Evolutionary conservation across 2,888 invertebrate species (phyloP), one percentile per base, ranked within the genome.

Genomic region (Meiosimyza decipiens): DNA sequence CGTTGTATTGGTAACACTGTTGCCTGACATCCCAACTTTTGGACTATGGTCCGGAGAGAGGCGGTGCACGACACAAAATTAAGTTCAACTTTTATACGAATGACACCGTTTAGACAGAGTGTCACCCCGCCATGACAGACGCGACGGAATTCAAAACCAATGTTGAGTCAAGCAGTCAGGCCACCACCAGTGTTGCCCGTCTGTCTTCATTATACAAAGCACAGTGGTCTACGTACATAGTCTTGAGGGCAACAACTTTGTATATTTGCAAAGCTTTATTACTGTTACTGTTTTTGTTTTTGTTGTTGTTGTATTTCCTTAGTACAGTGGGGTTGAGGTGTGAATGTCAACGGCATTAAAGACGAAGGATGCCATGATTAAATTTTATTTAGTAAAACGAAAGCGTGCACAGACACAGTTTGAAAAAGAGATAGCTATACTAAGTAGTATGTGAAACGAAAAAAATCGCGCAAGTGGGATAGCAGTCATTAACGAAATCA

Each of bases 31-130:
- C 57, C 6, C 49, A 33, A 28, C 16, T 28, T 28, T 28, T 28
- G 28, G 28, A 28, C 28, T 28, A 9, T 40, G 40, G 40, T 40
- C 40, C 9, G 40, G 40, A 9, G 40, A 13, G 33, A 15, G 15
- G 54, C 4, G 9, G 9, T 40, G 40, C 16, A n/a, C 18, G 15
- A 40, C 4, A 40, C 40, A 33, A 66, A 66, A 59, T 62, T 62
- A 69, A 69, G 52, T 69, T 51, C 51, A 69, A 52, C 50, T 69
- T 69, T 60, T 62, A 69, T 50, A 51, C 69, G 60, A 40, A 16
- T 69, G 69, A 69, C 69, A 69, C 60, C 69, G 60, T 62, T 69
- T 69, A 69, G 60, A 62, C 69, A 6, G 52, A 28, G 69, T 69
- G 69, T 62, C 69, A 62, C 52, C 57, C 22, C 40, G 9, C 40